Percentiles rank a stretch among this genome's conserved stretches.
Evolutionary conservation across 2,113 vertebrate species (phyloP).

Genomic region (Anser cygnoides): DNA sequence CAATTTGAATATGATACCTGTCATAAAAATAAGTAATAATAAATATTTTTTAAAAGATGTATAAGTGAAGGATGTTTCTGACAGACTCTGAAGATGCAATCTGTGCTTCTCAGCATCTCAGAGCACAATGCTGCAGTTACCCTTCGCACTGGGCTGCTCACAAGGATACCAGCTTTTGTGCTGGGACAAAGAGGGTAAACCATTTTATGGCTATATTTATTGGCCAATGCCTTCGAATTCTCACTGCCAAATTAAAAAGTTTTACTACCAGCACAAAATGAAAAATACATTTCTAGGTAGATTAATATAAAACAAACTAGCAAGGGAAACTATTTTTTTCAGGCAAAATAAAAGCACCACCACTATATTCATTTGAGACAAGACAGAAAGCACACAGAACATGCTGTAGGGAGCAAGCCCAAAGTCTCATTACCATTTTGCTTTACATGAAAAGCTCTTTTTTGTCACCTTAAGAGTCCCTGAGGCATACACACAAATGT

Average conservation of each 20-base stretch:
- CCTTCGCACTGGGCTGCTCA: not conserved
- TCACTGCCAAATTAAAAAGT: not conserved
- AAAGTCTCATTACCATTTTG: not conserved
- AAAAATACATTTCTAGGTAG: not conserved
- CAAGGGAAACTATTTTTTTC: not conserved
- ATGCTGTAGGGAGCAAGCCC: not conserved
- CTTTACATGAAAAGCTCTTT: not conserved
- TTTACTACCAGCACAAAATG: not conserved
- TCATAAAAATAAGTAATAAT: not conserved
- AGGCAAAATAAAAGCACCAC: not conserved
- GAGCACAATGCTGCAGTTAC: not conserved
- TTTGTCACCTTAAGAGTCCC: not conserved
- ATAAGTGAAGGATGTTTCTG: not conserved
- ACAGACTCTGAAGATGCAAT: not conserved
- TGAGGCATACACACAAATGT: fast-evolving
- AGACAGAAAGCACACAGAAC: not conserved
- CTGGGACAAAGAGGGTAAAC: not conserved
- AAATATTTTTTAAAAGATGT: not conserved
- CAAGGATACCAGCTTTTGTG: not conserved
- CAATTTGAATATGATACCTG: not conserved
- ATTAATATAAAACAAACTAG: not conserved
- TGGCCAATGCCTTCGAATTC: not conserved
- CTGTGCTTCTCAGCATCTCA: not conserved
- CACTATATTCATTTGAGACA: not conserved
- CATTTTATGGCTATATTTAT: not conserved